Evolutionary conservation across 2,797 vertebrate genomes (phyloP).

Genomic region (Pantherophis vulpinus): DNA sequence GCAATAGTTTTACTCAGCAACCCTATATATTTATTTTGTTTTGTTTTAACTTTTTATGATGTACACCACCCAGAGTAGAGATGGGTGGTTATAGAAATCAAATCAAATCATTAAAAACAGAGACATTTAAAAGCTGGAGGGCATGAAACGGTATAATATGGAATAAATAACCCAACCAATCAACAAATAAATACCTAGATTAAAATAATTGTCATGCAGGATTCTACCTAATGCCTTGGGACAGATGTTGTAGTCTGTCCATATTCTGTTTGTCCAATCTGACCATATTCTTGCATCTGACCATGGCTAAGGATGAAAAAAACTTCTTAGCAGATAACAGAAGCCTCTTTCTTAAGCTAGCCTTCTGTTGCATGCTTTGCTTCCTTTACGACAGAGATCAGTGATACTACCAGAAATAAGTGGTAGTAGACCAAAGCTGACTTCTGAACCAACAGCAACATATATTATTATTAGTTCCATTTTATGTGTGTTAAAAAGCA

Average conservation of each 20-base stretch:
- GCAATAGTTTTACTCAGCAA: not conserved
- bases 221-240: not conserved
- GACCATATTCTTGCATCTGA: not conserved
- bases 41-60: not conserved
- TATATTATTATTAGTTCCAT: not conserved
- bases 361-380: not conserved
- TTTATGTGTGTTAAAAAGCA: not conserved
- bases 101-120: not conserved
- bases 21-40: not conserved
- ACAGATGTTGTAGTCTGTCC: not conserved
- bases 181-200: not conserved
- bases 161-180: not conserved
- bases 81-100: not conserved
- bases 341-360: not conserved
- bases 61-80: not conserved
- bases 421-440: not conserved
- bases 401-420: not conserved
- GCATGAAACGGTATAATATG: not conserved
- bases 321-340: not conserved
- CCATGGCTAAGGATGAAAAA: not conserved
- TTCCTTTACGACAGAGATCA: not conserved
- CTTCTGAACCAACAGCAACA: not conserved
- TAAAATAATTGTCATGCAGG: not conserved
- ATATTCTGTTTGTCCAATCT: not conserved
- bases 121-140: not conserved